Evolutionary conservation across 2,888 invertebrate species (phyloP), one percentile per base, ranked within the genome.

Genomic region (Pemphredon lugubris): DNA sequence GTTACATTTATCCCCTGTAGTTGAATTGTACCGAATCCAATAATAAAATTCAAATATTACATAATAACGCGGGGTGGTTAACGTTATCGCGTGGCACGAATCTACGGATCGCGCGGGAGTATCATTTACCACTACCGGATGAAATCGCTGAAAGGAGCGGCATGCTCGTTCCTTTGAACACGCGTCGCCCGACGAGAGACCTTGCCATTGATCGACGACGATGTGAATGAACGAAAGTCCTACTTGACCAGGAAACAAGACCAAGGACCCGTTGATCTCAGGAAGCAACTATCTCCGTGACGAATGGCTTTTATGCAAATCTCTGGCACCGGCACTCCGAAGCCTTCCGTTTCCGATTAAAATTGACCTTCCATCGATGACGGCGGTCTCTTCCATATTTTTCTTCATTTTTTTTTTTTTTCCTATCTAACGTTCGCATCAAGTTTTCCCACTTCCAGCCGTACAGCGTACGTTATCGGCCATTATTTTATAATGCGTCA

Each of bases 221-320:
- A 61, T 75, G 64, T 37, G 61, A 73, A 74, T 44, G 59, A 71
- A 77, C 68, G 74, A 77, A 67, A 64, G 64, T 57, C n/a, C 21
- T 51, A 6, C 37, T n/a, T 32, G 53, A 76, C 59, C 65, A 73
- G 71, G 76, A 79, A 79, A 69, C 34, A 61, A 32, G 60, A 26
- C 60, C 75, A 79, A 80, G 79, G 80, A 72, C 50, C 30, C 16
- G 37, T 40, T 54, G 45, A 50, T 47, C 32, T 50, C 67, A 48
- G 72, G 60, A 72, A 79, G 55, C 63, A 42, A 47, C 71, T 66
- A 65, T 65, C 63, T 57, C 44, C 54, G 37, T 68, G 60, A 73
- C 73, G 61, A 73, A 68, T 70, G 58, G 16, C 44, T 68, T 73
- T 67, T 63, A 77, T 77, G 77, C 40, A 64, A 74, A 77, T 77